Evolutionary conservation across 2,113 vertebrate species (phyloP).

Genomic region (Nannobrachium achirus): DNA sequence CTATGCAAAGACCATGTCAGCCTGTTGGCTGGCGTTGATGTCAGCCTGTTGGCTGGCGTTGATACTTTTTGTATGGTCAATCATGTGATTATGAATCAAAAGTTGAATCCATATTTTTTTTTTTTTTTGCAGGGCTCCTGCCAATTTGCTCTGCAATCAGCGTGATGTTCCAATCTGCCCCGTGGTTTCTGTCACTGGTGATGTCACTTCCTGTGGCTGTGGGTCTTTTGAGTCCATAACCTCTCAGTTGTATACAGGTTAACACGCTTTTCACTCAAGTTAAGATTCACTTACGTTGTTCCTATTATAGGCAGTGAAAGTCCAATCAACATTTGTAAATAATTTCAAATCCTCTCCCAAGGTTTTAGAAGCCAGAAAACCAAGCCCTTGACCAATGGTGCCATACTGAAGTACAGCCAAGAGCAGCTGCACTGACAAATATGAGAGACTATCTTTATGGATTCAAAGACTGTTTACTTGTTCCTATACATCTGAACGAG

Average conservation of each 20-base stretch:
- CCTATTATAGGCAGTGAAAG: neutral
- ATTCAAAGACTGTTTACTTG: neutral
- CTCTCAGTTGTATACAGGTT: neutral
- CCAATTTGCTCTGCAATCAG: conserved; percentile 79
- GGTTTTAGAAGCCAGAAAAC: neutral
- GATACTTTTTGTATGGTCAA: neutral
- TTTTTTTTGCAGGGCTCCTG: conserved; percentile 72
- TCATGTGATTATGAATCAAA: neutral
- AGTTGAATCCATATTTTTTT: no score
- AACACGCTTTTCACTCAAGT: neutral
- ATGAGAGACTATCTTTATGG: neutral
- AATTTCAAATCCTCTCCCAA: neutral
- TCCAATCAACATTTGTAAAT: neutral
- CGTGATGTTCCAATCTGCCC: conserved; percentile 61
- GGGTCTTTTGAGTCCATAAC: conserved; percentile 71
- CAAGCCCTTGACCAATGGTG: neutral
- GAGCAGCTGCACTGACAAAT: neutral
- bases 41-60: no score
- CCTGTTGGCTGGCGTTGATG: no score
- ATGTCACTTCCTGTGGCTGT: conserved; percentile 74
- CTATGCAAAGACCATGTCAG: no score
- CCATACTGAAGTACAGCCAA: neutral
- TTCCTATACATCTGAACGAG: neutral
- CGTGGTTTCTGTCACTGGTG: conserved; percentile 66
- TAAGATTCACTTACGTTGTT: neutral